Evolutionary conservation across 2,888 invertebrate genomes (phyloP), one percentile per base, ranked within the genome.

Genomic region (Didymodactylos carnosus): DNA sequence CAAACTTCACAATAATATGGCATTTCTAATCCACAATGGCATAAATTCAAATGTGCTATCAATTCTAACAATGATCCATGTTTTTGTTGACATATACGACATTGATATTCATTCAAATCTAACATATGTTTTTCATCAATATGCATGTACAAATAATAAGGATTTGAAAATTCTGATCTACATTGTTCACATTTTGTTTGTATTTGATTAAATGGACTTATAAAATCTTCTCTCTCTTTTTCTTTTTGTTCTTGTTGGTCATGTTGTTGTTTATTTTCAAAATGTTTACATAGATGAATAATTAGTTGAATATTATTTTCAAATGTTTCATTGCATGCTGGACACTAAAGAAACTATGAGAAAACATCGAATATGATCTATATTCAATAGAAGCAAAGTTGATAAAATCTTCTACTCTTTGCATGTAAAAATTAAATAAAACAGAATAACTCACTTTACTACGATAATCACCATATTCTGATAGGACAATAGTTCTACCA

Each of bases 1-100:
- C 75, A 75, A 29, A 69, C 72, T 62, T 75, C 72, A 75, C 75
- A 75, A 23, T 25, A 35, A 46, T 75, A 75, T 35, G 75, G 75
- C 75, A 75, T 75, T 51, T 75, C 75, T 70, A 62, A 53, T 39
- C 71, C 72, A n/a, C 72, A 75, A 70, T 75, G 75, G 23, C 41
- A 39, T 39, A 49, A 27, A 19, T 70, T 75, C 35, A 75, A 70
- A 53, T 75, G 75, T 69, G 62, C 72, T 3, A 72, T 29, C 11
- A 75, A 46, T 49, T 72, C 72, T 14, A n/a, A 46, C 16, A 72
- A 35, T 51, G 39, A 46, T 29, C 51, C 43, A 40, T 75, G 75
- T 69, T 69, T 46, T 46, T 72, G 72, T 43, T 75, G 72, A 40
- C 75, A 75, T 41, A 75, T 75, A 39, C 75, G 72, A 39, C 75